Evolutionary conservation across 2,113 vertebrate genomes (phyloP), one percentile per base, ranked within the genome.

Genomic region (Xiphophorus hellerii): DNA sequence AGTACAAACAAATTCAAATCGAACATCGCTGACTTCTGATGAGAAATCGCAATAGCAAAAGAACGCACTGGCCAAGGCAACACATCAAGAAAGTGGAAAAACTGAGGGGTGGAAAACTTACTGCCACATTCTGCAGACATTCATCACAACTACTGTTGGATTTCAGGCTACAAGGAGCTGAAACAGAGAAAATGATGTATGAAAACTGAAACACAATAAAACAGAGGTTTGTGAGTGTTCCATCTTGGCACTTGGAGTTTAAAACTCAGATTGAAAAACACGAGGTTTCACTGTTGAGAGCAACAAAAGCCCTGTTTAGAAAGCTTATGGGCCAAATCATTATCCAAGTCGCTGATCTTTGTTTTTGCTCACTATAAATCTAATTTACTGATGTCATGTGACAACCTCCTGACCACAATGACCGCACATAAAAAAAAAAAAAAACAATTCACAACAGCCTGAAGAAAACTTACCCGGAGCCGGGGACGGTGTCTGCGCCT

Each of bases 121-220:
- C 97, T 0, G 95, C 92, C 84, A 97, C 95, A 60, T 97, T 96
- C 87, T 90, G 92, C 90, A 98, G 93, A 71, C 97, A 98, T 30
- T 96, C 95, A 28, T 91, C 92, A 76, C 97, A 98, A 44, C 86
- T 95, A 22, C 35, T 95, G 95, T 97, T 97, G 0, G 95, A 96
- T n/a, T 90, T 95, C 58, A 84, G 80, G 33, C 10, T 87, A 82
- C 97, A 98, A 4, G 84, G 35, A 66, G 6, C 91, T 90, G 79
- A 70, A 84, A 86, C 11, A 13, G 25, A 85, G 12, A 65, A 0
- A 27, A 4, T 7, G 42, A 51, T 8, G 22, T 6, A 14, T 8
- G 35, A 9, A 25, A 69, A 31, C 6, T 5, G 4, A 27, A 30
- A 8, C 8, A 25, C 51, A 58, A 10, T n/a, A 25, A 58, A 58